A percentile compares a stretch with the other conserved stretches of the same genome.
Evolutionary conservation across 2,888 invertebrate species (phyloP).

Genomic region (Drosophila silvestris): DNA sequence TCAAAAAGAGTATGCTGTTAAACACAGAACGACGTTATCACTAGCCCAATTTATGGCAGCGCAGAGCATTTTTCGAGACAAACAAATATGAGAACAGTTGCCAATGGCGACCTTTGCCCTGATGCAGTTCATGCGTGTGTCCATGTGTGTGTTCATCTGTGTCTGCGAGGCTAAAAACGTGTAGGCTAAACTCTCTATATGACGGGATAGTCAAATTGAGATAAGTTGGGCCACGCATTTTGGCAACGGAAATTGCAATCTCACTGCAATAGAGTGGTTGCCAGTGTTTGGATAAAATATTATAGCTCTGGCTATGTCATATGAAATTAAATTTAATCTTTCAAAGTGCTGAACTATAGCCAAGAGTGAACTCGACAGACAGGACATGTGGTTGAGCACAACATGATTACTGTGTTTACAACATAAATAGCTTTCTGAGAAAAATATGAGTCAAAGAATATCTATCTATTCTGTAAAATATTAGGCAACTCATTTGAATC

Average conservation of each 20-base stretch:
- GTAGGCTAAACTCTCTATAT: neutral
- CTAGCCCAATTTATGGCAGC: slow-evolving; percentile 42
- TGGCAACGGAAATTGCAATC: slow-evolving; percentile 19
- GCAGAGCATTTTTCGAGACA: slow-evolving; percentile 2
- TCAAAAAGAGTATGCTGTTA: slow-evolving; percentile 20
- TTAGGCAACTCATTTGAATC: no score
- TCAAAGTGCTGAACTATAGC: neutral
- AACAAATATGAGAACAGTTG: slow-evolving; percentile 30
- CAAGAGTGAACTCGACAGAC: no score
- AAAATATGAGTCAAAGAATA: no score
- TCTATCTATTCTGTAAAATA: no score
- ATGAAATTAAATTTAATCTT: slow-evolving; percentile 13
- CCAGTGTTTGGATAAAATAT: slow-evolving; percentile 8
- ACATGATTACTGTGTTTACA: no score
- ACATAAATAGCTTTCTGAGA: no score
- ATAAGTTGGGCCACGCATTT: slow-evolving; percentile 4
- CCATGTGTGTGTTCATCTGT: neutral
- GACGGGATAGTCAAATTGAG: slow-evolving; percentile 5
- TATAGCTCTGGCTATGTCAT: neutral
- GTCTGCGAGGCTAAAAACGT: neutral
- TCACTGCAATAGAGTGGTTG: neutral
- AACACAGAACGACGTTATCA: slow-evolving; percentile 35
- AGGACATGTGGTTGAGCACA: no score
- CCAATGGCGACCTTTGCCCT: slow-evolving; percentile 10
- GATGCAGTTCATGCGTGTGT: neutral